Evolutionary conservation across 1,140 invertebrate species (phyloP), one percentile per base, ranked within the genome.

Genomic region (Streblospio benedicti): DNA sequence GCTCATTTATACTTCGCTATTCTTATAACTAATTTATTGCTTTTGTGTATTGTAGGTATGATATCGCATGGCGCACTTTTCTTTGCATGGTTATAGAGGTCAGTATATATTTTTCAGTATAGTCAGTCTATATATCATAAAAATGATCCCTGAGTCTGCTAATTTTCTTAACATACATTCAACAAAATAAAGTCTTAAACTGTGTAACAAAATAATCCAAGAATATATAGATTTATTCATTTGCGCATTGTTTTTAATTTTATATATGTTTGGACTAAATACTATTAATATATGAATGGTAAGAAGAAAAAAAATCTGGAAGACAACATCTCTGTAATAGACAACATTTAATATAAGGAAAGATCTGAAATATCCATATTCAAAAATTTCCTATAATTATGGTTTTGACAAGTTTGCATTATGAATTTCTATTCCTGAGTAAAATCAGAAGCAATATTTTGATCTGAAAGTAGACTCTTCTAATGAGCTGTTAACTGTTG

Each of bases 11-110:
- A 53, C 38, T 41, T 41, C n/a, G 12, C n/a, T 12, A 41, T n/a
- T 12, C n/a, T 28, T 25, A 35, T 6, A 3, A 53, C 3, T n/a
- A 16, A 14, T n/a, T 50, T 31, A 9, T 14, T 57, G 18, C 33
- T 16, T 62, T 16, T 32, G 16, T 14, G 28, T 3, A 12, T 44
- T 55, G 4, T 33, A 71, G 69, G 69, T 71, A 67, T 59, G 60
- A 65, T 44, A 51, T 72, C 25, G 62, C 56, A 4, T 23, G 57
- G 32, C 60, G 66, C 33, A 64, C 68, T 12, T 66, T 69, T 54
- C 63, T 61, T 18, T 71, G 69, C 61, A 65, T 63, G 25, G 63
- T 73, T 9, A 69, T 73, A 30, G 71, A 73, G 52, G 70, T 71
- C 54, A 65, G n/a, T n/a, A n/a, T n/a, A n/a, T n/a, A n/a, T n/a